Percentiles rank a stretch among this genome's conserved stretches.
These are phyloP conservation scores for Nomada flava DNA, from an alignment of 2,888 invertebrate genomes.

Conservation along the genomic window DNA sequence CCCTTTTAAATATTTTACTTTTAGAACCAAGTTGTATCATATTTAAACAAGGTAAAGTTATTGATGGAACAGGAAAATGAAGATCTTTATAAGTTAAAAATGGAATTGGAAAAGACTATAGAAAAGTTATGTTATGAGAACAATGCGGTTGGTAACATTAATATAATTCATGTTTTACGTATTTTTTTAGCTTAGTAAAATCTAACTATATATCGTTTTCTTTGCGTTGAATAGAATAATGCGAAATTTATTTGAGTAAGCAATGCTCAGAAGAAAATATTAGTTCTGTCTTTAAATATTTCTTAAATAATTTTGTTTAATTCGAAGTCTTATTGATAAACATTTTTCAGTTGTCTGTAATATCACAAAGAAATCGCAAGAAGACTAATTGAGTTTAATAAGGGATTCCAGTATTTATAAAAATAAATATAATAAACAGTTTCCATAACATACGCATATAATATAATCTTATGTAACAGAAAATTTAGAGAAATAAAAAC, in stretches of 20 bases:
- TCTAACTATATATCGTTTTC: not conserved
- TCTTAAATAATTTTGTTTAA: not conserved
- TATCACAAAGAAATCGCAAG: conserved; percentile 62
- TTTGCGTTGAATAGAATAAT: not conserved
- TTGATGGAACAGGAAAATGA: conserved; percentile 74
- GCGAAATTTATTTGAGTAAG: not conserved
- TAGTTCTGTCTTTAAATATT: conserved; percentile 10
- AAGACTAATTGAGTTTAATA: conserved; percentile 61
- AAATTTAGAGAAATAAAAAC: conserved; percentile 49
- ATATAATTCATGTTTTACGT: conserved; percentile 10
- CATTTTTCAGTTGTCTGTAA: conserved; percentile 70
- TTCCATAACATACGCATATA: not conserved
- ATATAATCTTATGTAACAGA: conserved; percentile 30
- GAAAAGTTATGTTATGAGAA: conserved; percentile 67
- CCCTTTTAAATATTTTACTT: conserved; percentile 40
- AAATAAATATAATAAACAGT: conserved; percentile 20
- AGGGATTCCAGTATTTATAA: conserved; percentile 58
- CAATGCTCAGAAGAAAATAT: not conserved
- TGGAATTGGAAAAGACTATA: conserved; percentile 72
- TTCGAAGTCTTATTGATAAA: conserved; percentile 55
- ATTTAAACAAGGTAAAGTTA: conserved; percentile 70
- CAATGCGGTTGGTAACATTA: conserved; percentile 61
- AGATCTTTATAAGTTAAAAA: conserved; percentile 69
- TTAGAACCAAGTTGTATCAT: conserved; percentile 68
- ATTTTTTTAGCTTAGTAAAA: not conserved